phyloP scores from a whole-genome alignment of 2,113 vertebrate species.

The Oreochromis niloticus region DNA sequence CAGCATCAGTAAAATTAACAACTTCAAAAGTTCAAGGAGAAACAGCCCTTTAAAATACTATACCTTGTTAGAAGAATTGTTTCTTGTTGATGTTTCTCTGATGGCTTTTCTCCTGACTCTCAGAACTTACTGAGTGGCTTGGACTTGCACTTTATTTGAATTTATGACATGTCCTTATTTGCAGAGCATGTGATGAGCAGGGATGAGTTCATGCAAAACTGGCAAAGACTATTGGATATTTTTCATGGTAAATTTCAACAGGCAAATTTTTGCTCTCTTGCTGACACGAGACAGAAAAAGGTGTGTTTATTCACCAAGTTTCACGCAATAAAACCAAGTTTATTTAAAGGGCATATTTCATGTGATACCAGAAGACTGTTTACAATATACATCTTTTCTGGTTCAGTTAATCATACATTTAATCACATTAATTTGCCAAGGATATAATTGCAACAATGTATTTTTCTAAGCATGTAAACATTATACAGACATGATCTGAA shows the following conservation, averaged over 20 bases:
- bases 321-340: neutral
- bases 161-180: neutral
- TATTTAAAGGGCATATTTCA: neutral
- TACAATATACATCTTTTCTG: neutral
- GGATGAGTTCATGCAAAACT: neutral
- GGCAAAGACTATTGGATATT: neutral
- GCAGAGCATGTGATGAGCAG: neutral
- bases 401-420: neutral
- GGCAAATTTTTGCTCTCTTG: neutral
- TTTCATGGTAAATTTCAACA: neutral
- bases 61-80: neutral
- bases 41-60: fast-evolving
- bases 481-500: neutral
- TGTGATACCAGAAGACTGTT: neutral
- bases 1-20: neutral
- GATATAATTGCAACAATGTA: neutral
- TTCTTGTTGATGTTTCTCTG: neutral
- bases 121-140: neutral
- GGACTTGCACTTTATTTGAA: neutral
- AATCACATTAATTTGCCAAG: neutral
- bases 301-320: neutral
- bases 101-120: neutral
- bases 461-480: neutral
- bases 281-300: neutral
- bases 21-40: neutral